Percentiles rank a stretch among this genome's conserved stretches.
Evolutionary conservation across 2,113 vertebrate species (phyloP).

Genomic region (Gopherus flavomarginatus): DNA sequence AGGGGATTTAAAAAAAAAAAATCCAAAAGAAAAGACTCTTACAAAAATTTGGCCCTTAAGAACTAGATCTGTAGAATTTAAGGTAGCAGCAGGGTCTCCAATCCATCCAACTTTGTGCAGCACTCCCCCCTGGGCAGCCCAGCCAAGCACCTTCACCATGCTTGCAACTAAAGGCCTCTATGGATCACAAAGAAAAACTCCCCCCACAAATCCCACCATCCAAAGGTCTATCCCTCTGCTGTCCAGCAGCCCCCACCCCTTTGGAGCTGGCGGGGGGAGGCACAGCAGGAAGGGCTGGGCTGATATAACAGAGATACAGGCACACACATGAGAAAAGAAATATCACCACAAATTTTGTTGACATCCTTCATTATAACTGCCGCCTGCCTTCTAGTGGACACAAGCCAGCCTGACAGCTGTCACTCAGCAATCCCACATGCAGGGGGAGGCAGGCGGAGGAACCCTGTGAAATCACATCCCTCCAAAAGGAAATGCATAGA

Average conservation of each 20-base stretch:
- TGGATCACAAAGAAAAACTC: not conserved
- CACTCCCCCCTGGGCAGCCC: not conserved
- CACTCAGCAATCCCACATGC: conserved; percentile 50
- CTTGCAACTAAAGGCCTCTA: not conserved
- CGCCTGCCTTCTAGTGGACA: conserved; percentile 45
- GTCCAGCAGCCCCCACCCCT: conserved; percentile 52
- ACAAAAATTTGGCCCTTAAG: not conserved
- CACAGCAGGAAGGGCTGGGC: conserved; percentile 30
- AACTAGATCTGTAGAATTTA: not conserved
- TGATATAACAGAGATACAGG: not conserved
- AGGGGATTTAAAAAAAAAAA: not conserved
- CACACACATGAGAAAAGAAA: not conserved
- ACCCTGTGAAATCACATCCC: conserved; percentile 20
- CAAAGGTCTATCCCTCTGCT: conserved; percentile 60
- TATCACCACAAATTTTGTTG: conserved; percentile 45
- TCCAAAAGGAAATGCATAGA: conserved; percentile 55
- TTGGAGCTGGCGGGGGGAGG: conserved; percentile 1
- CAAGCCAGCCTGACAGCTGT: conserved; percentile 74
- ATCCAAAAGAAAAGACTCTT: not conserved
- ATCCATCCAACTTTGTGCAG: not conserved
- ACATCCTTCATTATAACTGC: not conserved
- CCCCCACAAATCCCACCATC: conserved; percentile 34
- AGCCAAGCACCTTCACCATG: not conserved
- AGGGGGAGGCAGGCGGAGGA: conserved; percentile 42
- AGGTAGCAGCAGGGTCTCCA: not conserved